Evolutionary conservation across 1,140 invertebrate genomes (phyloP).

Genomic region (Ganaspis sp.): DNA sequence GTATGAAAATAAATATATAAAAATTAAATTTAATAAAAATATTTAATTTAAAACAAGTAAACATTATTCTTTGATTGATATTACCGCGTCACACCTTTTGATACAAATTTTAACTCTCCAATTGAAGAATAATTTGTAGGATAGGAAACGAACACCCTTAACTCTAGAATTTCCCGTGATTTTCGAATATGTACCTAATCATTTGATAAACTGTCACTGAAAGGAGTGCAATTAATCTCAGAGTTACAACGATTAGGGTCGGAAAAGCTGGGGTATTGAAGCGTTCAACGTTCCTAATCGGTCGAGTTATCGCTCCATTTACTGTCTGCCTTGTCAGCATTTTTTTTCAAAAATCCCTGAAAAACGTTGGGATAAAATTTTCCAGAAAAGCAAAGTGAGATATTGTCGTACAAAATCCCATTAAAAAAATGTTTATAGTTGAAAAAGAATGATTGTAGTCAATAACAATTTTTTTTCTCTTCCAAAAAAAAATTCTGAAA

Average conservation of each 20-base stretch:
- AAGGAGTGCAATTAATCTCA: constrained; percentile 6
- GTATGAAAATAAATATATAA: no score
- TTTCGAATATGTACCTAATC: background rate
- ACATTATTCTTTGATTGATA: no score
- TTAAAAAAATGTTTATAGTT: background rate
- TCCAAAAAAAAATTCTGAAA: no score
- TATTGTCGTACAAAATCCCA: constrained; percentile 22
- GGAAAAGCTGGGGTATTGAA: background rate
- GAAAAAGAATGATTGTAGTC: no score
- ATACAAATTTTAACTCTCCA: no score
- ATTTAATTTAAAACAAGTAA: no score
- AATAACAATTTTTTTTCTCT: no score
- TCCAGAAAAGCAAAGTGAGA: background rate
- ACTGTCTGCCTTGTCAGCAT: background rate
- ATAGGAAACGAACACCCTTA: no score
- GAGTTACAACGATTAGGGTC: background rate
- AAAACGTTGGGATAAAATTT: background rate
- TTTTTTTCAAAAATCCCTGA: background rate
- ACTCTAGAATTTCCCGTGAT: no score
- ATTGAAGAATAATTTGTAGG: no score
- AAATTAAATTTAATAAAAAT: no score
- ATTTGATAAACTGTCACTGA: constrained; percentile 6
- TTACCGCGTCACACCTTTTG: no score
- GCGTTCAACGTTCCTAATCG: constrained; percentile 4
- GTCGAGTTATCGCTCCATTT: background rate